These are phyloP conservation scores for Tolmerus cingulatus DNA, from an alignment of 2,888 invertebrate genomes.

Conservation along the genomic window DNA sequence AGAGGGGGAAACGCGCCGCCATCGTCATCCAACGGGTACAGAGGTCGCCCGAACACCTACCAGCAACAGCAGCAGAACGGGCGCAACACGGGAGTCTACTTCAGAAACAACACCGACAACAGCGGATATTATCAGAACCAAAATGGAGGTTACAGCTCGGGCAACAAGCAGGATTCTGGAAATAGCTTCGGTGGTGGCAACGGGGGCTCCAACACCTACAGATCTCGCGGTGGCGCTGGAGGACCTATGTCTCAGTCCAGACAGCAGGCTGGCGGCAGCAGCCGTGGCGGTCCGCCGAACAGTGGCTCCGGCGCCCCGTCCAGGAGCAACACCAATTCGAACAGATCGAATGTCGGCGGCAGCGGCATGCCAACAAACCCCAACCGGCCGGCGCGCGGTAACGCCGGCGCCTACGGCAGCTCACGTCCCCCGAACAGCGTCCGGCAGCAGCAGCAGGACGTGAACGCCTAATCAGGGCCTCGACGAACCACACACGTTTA, in stretches of 20 bases:
- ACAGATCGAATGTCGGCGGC: conserved; percentile 54
- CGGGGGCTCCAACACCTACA: conserved; percentile 49
- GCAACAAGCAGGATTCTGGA: conserved; percentile 20
- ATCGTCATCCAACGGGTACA: conserved; percentile 42
- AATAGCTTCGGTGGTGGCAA: conserved; percentile 46
- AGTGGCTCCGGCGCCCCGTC: conserved; percentile 50
- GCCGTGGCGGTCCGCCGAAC: conserved; percentile 30
- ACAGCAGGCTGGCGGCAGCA: conserved; percentile 52
- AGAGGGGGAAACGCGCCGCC: conserved; percentile 50
- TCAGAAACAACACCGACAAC: conserved; percentile 44
- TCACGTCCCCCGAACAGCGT: conserved; percentile 46
- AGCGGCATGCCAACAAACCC: conserved; percentile 38
- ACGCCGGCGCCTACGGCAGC: conserved; percentile 37
- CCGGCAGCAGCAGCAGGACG: conserved; percentile 46
- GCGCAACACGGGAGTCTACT: conserved; percentile 45
- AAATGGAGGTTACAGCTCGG: conserved; percentile 39
- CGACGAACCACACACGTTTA: conserved; percentile 27
- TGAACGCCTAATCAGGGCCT: conserved; percentile 43
- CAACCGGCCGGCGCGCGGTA: conserved; percentile 36
- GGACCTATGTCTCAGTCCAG: conserved; percentile 37
- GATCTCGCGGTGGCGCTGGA: conserved; percentile 51
- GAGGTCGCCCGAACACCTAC: conserved; percentile 48
- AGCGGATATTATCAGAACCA: conserved; percentile 47
- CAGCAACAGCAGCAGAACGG: conserved; percentile 46
- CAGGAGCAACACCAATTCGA: conserved; percentile 52